Conservation (phyloP, 2,113 vertebrate species). For the Bolborhynchus lineola region DNA sequence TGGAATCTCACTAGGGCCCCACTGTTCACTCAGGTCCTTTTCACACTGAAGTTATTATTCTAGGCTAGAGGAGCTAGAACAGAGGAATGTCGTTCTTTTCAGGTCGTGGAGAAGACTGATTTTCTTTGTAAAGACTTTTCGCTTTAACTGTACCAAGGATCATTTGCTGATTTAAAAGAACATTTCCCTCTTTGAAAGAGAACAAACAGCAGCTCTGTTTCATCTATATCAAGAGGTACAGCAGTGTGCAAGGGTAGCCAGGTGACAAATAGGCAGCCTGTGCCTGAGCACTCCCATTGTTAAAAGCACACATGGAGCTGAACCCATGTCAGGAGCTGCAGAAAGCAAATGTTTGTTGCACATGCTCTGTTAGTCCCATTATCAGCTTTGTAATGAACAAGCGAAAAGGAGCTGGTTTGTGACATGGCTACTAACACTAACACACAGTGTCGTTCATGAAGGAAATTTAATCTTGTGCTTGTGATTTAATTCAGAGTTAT, state of each 20-base stretch:
- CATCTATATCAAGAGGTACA: background rate
- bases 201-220: background rate
- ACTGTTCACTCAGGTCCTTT: background rate
- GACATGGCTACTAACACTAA: background rate
- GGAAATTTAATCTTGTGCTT: slow-evolving; percentile 13
- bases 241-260: background rate
- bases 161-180: background rate
- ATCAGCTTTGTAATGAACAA: background rate
- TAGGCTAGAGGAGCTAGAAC: background rate
- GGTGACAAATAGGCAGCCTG: slow-evolving; percentile 1
- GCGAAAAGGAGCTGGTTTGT: slow-evolving; percentile 12
- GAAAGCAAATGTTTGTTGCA: background rate
- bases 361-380: background rate
- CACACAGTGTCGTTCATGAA: background rate
- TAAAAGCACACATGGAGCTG: rapidly evolving
- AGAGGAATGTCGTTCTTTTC: background rate
- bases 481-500: background rate
- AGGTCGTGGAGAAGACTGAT: background rate
- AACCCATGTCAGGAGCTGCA: background rate
- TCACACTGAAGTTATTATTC: background rate
- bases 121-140: background rate
- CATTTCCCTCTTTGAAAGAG: background rate
- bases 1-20: background rate
- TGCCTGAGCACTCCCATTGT: background rate
- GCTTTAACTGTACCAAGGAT: background rate